Percentiles rank a stretch among this genome's conserved stretches.
These are phyloP conservation scores for Menidia beryllina DNA, from an alignment of 2,113 vertebrate genomes.

Conservation along the genomic window DNA sequence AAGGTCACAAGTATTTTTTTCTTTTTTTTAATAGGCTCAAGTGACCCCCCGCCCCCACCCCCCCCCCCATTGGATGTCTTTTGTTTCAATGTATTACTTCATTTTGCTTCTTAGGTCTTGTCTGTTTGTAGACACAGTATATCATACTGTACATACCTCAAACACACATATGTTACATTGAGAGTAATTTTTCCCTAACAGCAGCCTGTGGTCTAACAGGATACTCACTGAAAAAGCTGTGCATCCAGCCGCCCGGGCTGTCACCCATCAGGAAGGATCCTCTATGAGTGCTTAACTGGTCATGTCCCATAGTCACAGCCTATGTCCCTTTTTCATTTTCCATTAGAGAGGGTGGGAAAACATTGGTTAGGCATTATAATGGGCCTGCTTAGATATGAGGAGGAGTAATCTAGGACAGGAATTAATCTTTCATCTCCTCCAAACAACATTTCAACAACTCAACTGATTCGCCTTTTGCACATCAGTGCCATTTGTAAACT, in stretches of 20 bases:
- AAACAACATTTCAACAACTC: slow-evolving; percentile 78
- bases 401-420: slow-evolving; percentile 79
- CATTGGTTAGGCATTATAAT: slow-evolving; percentile 72
- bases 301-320: slow-evolving; percentile 54
- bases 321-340: slow-evolving; percentile 61
- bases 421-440: slow-evolving; percentile 83
- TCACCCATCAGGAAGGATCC: slow-evolving; percentile 65
- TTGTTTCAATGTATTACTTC: neutral
- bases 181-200: slow-evolving; percentile 42
- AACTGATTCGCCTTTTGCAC: slow-evolving; percentile 71
- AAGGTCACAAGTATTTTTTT: neutral
- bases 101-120: neutral
- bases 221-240: slow-evolving; percentile 49
- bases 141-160: slow-evolving; percentile 8
- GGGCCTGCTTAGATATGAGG: slow-evolving; percentile 68
- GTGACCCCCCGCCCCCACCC: too few species aligned
- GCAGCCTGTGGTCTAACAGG: slow-evolving; percentile 62
- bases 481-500: slow-evolving; percentile 83
- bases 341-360: slow-evolving; percentile 58
- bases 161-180: slow-evolving; percentile 30
- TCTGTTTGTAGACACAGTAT: neutral
- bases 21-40: too few species aligned
- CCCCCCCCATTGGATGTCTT: neutral
- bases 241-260: slow-evolving; percentile 69
- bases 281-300: slow-evolving; percentile 56